Evolutionary conservation across 2,797 vertebrate species (phyloP).

Genomic region (Enteromius afrohamiltoni): DNA sequence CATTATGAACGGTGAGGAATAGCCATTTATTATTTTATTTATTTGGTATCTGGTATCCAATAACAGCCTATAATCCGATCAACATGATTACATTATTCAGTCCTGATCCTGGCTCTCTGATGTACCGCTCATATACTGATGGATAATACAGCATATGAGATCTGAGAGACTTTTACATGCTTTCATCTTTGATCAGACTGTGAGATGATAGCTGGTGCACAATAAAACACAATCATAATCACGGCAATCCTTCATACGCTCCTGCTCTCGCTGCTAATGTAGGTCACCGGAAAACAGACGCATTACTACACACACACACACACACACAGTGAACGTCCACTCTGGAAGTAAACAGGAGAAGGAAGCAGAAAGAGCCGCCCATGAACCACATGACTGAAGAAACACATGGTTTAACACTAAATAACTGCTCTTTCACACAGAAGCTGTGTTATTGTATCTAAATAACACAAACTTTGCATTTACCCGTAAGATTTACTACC

Average conservation of each 20-base stretch:
- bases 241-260: too few species aligned
- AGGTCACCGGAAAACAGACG: not conserved
- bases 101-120: not conserved
- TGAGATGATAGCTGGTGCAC: not conserved
- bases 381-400: not conserved
- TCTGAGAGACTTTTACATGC: not conserved
- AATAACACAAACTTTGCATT: too few species aligned
- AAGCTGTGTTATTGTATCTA: not conserved
- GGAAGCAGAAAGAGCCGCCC: constrained; percentile 7
- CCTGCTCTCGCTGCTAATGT: not conserved
- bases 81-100: not conserved
- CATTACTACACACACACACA: constrained; percentile 8
- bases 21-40: not conserved
- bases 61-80: not conserved
- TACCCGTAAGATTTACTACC: not conserved
- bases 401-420: too few species aligned
- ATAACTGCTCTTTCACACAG: too few species aligned
- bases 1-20: not conserved
- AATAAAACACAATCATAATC: not conserved
- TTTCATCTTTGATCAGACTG: too few species aligned
- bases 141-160: not conserved
- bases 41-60: not conserved
- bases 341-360: constrained; percentile 25
- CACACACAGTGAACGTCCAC: not conserved
- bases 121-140: not conserved